Conservation (phyloP, 2,888 invertebrate genomes). For the Aphelenchoides bicaudatus region DNA sequence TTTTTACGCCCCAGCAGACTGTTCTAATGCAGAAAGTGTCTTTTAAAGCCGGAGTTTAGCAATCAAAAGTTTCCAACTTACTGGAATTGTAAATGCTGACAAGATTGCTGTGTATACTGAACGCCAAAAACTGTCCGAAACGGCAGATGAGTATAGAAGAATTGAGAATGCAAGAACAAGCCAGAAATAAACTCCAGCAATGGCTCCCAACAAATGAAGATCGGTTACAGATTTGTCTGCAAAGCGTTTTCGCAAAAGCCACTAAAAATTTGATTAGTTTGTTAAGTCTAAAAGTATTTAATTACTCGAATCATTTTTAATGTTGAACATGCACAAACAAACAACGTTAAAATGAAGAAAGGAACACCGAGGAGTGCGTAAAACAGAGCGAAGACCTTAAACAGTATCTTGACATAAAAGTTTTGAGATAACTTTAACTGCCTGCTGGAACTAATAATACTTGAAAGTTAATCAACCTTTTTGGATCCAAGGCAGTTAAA, state of each 20-base stretch:
- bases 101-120: slow-evolving; percentile 45
- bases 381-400: slow-evolving; percentile 50
- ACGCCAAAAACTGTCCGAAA: slow-evolving; percentile 43
- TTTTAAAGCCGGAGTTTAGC: too few relatives aligned
- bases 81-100: slow-evolving; percentile 48
- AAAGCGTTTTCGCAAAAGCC: background rate
- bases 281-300: background rate
- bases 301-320: slow-evolving; percentile 21
- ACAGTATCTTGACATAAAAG: background rate
- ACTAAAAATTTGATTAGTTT: background rate
- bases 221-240: slow-evolving; percentile 16
- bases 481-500: too few relatives aligned
- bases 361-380: slow-evolving; percentile 55
- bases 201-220: slow-evolving; percentile 10
- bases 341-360: slow-evolving; percentile 45
- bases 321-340: slow-evolving; percentile 24
- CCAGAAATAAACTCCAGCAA: slow-evolving; percentile 17
- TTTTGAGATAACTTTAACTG: background rate
- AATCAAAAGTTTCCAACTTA: slow-evolving; percentile 13
- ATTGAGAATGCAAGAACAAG: slow-evolving; percentile 28
- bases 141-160: slow-evolving; percentile 21
- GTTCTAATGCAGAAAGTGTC: too few relatives aligned
- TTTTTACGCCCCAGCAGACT: too few relatives aligned
- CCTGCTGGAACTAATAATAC: background rate
- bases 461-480: slow-evolving; percentile 14